A percentile compares a stretch with the other conserved stretches of the same genome.
phyloP scores from a whole-genome alignment of 2,113 vertebrate genomes.

The Corythornis cristatus region DNA sequence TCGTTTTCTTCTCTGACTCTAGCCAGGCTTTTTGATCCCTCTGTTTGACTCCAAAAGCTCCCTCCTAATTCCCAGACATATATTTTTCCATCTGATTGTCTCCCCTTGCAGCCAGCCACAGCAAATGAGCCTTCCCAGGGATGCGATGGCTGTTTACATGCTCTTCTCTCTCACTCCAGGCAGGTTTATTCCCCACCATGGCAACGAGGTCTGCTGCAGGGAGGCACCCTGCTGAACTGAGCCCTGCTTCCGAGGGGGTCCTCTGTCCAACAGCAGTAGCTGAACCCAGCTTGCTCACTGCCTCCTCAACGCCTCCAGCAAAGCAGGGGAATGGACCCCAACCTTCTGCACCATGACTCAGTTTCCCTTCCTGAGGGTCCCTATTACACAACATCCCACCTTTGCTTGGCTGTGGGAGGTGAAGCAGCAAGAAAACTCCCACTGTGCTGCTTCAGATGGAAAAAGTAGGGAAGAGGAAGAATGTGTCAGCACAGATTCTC shows the following conservation, averaged over 20 bases:
- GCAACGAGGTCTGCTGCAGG: neutral
- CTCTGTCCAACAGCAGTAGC: fast-evolving
- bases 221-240: neutral
- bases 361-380: neutral
- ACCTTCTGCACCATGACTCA: fast-evolving
- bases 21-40: neutral
- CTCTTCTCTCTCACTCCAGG: neutral
- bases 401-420: neutral
- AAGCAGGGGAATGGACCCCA: neutral
- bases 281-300: fast-evolving
- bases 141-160: neutral
- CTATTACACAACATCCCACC: neutral
- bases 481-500: neutral
- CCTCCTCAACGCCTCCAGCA: neutral
- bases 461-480: neutral
- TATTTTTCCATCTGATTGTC: neutral
- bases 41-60: neutral
- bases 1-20: neutral
- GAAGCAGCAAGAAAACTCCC: constrained; percentile 14
- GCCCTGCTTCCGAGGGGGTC: fast-evolving
- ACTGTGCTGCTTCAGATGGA: neutral
- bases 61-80: neutral
- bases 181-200: constrained; percentile 25
- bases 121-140: neutral
- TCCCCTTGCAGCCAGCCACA: fast-evolving